Conservation (phyloP, 2,888 invertebrate species). For the Pantelozetes paolii region DNA sequence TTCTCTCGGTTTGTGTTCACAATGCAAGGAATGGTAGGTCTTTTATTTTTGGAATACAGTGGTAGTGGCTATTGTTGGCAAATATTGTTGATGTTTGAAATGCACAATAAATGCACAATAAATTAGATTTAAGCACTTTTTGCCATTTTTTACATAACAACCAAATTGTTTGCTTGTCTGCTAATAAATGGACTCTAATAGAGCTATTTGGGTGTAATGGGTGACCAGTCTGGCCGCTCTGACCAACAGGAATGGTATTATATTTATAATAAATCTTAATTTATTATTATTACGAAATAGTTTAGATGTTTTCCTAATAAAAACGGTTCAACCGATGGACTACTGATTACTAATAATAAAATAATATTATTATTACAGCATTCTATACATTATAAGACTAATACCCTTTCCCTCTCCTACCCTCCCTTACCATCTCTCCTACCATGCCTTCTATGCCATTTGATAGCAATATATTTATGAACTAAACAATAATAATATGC, state of each 20-base stretch:
- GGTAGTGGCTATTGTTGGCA: background rate
- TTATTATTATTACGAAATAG: slow-evolving; percentile 23
- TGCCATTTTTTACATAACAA: slow-evolving; percentile 4
- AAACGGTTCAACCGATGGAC: slow-evolving; percentile 2
- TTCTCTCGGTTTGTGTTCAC: background rate
- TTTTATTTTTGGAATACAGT: too few relatives aligned
- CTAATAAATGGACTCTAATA: slow-evolving; percentile 27
- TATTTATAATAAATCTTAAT: slow-evolving; percentile 24
- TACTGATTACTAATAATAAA: slow-evolving; percentile 24
- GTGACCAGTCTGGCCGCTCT: background rate
- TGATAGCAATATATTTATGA: slow-evolving; percentile 17
- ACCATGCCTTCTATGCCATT: background rate
- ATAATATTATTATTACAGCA: background rate
- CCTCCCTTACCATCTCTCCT: background rate
- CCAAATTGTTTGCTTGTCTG: slow-evolving; percentile 22
- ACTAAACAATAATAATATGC: slow-evolving; percentile 24
- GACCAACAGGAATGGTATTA: background rate
- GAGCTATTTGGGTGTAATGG: background rate
- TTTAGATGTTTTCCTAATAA: background rate
- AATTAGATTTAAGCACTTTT: slow-evolving; percentile 27
- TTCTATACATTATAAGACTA: background rate
- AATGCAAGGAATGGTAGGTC: too few relatives aligned
- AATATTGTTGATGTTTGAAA: background rate
- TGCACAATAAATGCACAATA: background rate
- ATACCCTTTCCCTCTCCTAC: background rate